Base-by-base conservation (phyloP, 2,797 vertebrate species). In the Cyclura pinguis region DNA sequence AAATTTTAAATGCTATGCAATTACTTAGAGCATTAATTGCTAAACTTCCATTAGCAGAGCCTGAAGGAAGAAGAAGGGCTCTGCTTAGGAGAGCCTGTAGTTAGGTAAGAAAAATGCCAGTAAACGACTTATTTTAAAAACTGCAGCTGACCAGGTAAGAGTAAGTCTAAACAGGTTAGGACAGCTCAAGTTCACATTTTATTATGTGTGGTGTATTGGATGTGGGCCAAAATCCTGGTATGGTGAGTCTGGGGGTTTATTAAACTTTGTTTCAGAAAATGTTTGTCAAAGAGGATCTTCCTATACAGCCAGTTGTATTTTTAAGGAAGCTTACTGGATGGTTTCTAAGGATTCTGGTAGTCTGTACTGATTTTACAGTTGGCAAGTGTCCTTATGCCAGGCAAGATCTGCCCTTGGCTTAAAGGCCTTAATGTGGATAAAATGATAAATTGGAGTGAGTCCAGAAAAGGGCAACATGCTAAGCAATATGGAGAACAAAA, bases 1-100 rank as follows among this genome's bases (percentile, higher is more conserved):
- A 97, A 96, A 96, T 95, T 93, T 96, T 95, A 96, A 97, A 97
- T 93, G 94, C 87, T 59, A 55, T 89, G 90, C 95, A 97, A 95
- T 97, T 97, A 97, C 96, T 95, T 96, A 95, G 95, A 94, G 59
- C 88, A 88, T 64, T 95, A 96, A 96, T 97, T 96, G 94, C 95
- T 91, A 87, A 94, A 93, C 88, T 97, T 96, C 92, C 92, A 80
- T 96, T 96, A 95, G 95, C 90, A 69, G 92, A 88, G 89, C 93
- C 95, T 95, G 72, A 93, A 92, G 94, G 88, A 89, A 88, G 62
- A 24, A 95, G 59, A 80, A 91, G 90, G 88, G 91, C 78, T 18
- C 57, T 95, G 86, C 89, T 86, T 96, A 91, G 94, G 32, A 91
- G 86, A 91, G 47, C 0, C 72, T 95, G 92, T 0, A 87, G 89